Conservation (phyloP, 2,888 invertebrate genomes). For the Orgyia antiqua region DNA sequence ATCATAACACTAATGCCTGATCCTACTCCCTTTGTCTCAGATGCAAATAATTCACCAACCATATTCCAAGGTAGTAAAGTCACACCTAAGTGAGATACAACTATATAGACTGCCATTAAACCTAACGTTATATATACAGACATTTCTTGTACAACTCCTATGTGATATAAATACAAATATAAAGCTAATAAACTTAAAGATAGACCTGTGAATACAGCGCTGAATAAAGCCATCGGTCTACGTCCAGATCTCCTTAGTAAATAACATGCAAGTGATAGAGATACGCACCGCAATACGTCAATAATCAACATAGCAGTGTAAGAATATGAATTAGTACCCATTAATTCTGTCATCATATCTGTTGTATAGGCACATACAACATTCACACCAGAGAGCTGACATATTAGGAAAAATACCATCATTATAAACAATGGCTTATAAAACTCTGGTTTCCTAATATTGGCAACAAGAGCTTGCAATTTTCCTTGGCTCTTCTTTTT, state of each 20-base stretch:
- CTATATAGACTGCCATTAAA: conserved; percentile 76
- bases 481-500: conserved; percentile 48
- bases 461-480: conserved; percentile 46
- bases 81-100: conserved; percentile 79
- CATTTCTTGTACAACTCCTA: conserved; percentile 34
- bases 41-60: conserved; percentile 85
- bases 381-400: conserved; percentile 84
- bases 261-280: conserved; percentile 79
- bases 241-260: conserved; percentile 79
- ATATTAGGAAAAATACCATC: conserved; percentile 80
- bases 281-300: conserved; percentile 79
- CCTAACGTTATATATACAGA: conserved; percentile 63
- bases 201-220: conserved; percentile 79
- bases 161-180: conserved; percentile 58
- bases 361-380: conserved; percentile 85
- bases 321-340: conserved; percentile 70
- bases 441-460: conserved; percentile 76
- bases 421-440: conserved; percentile 80
- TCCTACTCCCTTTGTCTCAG: conserved; percentile 81
- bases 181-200: conserved; percentile 76
- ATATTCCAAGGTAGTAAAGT: conserved; percentile 85
- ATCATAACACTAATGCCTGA: conserved; percentile 82
- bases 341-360: conserved; percentile 79
- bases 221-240: conserved; percentile 80
- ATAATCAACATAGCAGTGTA: conserved; percentile 82